phyloP scores from a whole-genome alignment of 2,888 invertebrate species.

The Drosophila testacea region DNA sequence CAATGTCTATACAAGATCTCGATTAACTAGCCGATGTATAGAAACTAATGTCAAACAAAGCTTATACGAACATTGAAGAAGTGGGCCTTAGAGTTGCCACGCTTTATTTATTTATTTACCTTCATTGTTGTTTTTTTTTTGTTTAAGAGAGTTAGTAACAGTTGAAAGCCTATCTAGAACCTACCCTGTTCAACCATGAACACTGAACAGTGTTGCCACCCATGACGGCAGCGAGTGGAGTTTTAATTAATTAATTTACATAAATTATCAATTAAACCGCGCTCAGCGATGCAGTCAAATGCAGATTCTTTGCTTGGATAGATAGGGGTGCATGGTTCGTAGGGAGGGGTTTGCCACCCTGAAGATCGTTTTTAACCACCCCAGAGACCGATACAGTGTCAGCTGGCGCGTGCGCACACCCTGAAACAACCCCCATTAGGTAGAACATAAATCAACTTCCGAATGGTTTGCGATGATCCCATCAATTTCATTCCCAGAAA shows the following conservation, averaged over 20 bases:
- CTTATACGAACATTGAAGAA: too few species aligned
- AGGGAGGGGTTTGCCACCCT: conserved; percentile 20
- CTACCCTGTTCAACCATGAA: not conserved
- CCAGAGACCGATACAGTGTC: conserved; percentile 16
- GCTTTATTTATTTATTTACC: not conserved
- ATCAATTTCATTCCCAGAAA: not conserved
- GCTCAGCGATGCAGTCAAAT: conserved; percentile 24
- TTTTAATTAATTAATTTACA: conserved; percentile 74
- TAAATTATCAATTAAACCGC: conserved; percentile 76
- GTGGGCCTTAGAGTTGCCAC: not conserved
- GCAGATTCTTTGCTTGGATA: conserved; percentile 17
- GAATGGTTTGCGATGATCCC: conserved; percentile 6
- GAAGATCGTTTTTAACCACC: conserved; percentile 33
- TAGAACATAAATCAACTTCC: conserved; percentile 16
- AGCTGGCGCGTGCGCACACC: conserved; percentile 38
- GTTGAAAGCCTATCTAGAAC: conserved; percentile 4
- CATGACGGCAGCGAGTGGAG: conserved; percentile 22
- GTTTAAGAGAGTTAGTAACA: not conserved
- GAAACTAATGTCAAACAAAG: too few species aligned
- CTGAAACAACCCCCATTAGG: conserved; percentile 33
- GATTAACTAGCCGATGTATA: too few species aligned
- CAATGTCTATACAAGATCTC: too few species aligned
- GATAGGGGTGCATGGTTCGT: conserved; percentile 16
- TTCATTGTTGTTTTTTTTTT: not conserved
- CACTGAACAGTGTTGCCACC: conserved; percentile 20